These are phyloP conservation scores for Aculops lycopersici DNA, from an alignment of 1,140 invertebrate species.

Conservation along the genomic window DNA sequence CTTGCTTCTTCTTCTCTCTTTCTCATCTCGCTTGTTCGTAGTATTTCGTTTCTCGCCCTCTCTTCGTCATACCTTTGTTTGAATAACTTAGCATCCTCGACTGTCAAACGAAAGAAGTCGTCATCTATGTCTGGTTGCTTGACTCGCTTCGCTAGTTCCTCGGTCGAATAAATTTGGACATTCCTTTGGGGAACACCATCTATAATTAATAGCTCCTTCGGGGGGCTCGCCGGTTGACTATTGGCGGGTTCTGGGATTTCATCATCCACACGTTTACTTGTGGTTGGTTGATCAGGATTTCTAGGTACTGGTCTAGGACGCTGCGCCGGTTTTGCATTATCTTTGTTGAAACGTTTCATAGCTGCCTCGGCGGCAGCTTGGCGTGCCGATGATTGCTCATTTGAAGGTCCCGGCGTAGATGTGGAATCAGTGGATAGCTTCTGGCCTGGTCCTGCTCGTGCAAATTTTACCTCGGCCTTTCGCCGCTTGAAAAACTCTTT, in stretches of 20 bases:
- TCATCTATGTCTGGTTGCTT: background rate
- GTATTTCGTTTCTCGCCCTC: background rate
- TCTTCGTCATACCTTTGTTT: background rate
- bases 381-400: background rate
- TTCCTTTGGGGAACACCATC: background rate
- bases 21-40: background rate
- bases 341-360: background rate
- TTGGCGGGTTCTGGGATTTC: background rate
- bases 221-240: background rate
- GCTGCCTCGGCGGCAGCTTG: background rate
- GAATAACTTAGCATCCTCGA: background rate
- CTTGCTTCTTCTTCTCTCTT: background rate
- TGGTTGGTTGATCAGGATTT: background rate
- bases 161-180: background rate
- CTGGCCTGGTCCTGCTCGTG: background rate
- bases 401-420: background rate
- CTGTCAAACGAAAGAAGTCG: background rate
- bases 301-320: background rate
- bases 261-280: background rate
- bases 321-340: background rate
- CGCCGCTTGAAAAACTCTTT: background rate
- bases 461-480: background rate
- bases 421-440: too few species aligned
- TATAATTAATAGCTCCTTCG: background rate
- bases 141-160: background rate